Percentiles rank a stretch among this genome's conserved stretches.
Conservation (phyloP, 2,797 vertebrate species). For the Parauchenoglanis punctatus region DNA sequence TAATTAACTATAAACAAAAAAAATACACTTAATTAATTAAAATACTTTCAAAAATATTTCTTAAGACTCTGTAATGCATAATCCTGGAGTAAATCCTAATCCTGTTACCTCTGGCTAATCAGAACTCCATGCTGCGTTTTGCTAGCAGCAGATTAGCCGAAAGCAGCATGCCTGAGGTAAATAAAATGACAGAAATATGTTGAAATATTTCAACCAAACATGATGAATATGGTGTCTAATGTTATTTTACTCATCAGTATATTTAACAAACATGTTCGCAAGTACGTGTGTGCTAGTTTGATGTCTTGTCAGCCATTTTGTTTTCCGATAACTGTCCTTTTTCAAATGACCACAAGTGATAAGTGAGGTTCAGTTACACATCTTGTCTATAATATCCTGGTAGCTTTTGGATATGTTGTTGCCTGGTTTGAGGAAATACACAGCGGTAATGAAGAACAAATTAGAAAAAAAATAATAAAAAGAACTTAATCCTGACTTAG, state of each 20-base stretch:
- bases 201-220: neutral
- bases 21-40: neutral
- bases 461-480: neutral
- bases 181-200: neutral
- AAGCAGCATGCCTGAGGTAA: neutral
- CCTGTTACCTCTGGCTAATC: neutral
- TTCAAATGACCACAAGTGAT: neutral
- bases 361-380: neutral
- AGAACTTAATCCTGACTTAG: neutral
- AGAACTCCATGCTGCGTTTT: neutral
- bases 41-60: neutral
- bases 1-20: neutral
- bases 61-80: neutral
- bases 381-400: neutral
- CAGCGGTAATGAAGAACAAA: neutral
- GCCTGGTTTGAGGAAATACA: neutral
- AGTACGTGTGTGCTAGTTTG: neutral
- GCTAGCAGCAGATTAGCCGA: neutral
- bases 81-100: neutral
- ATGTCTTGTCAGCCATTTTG: neutral
- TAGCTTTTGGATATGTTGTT: neutral
- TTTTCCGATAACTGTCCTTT: neutral
- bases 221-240: too few relatives aligned
- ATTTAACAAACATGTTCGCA: neutral
- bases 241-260: neutral